Base-by-base conservation (phyloP, 2,113 vertebrate species). In the Actenoides lindsayi region DNA sequence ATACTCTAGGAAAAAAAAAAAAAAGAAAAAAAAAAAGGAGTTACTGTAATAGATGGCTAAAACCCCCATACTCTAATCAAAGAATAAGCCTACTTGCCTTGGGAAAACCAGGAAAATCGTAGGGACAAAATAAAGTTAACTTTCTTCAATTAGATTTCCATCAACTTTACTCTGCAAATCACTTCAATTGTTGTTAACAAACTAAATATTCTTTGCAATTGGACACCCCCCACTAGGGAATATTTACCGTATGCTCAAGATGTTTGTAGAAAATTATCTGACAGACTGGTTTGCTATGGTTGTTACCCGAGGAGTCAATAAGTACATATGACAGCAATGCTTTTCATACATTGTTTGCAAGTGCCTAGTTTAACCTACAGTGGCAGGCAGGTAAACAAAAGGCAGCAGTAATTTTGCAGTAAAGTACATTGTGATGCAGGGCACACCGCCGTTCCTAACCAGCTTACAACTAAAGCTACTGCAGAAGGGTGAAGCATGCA, bases 61-160 rank as follows among this genome's bases (percentile, higher is more conserved):
- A 78, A 4, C 3, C 0, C 3, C 0, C 3, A 46, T 20, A n/a
- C 18, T 54, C 17, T 37, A 46, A 78, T 51, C 3, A 67, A 69
- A 79, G 39, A 79, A 85, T 21, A 79, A 76, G 79, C 30, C 17
- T 44, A 39, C 19, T 5, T 24, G 42, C 30, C 53, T 56, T 28
- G 11, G n/a, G 41, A 88, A 79, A 83, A 3, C 3, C n/a, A 21
- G 46, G n/a, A 53, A 86, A 89, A 80, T 20, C 2, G 4, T 31
- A 73, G 18, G 9, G 39, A 68, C 25, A 71, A 87, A 76, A 63
- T 14, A 57, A 8, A 1, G 6, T 16, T 51, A 41, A 23, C 21
- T 30, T 73, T 44, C 31, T 69, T 83, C 56, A 41, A 17, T 21
- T 70, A 57, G 9, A 44, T 76, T 87, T 93, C 53, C 37, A 92